Conservation (phyloP, 2,888 invertebrate species). For the Aspidiotus rigidus region DNA sequence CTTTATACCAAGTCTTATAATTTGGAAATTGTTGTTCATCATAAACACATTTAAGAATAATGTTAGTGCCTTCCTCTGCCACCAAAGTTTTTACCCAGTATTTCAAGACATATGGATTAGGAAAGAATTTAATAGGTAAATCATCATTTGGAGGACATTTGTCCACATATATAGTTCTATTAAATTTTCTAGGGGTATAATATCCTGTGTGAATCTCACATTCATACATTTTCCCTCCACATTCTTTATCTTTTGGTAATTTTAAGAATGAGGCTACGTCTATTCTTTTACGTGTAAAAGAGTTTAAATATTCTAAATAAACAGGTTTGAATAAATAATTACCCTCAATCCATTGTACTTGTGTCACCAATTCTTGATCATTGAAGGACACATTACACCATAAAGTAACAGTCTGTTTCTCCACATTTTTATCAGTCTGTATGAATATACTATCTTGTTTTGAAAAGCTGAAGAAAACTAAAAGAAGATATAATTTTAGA, state of each 20-base stretch:
- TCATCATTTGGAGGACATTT: neutral
- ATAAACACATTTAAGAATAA: constrained; percentile 2
- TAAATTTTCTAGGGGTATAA: neutral
- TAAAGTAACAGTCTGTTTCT: constrained; percentile 16
- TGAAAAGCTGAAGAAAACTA: neutral
- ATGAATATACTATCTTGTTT: constrained; percentile 15
- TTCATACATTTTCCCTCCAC: constrained; percentile 3
- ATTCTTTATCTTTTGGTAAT: constrained; percentile 8
- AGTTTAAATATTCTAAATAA: constrained; percentile 12
- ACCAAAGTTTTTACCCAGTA: neutral
- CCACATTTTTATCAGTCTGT: constrained; percentile 17
- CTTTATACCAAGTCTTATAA: constrained; percentile 3
- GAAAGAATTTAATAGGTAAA: neutral
- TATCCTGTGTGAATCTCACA: constrained; percentile 7
- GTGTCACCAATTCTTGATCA: constrained; percentile 10
- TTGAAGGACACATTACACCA: constrained; percentile 20
- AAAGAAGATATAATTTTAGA: neutral
- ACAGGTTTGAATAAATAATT: constrained; percentile 4
- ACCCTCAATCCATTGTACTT: constrained; percentile 16
- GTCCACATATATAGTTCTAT: neutral
- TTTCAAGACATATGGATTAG: neutral
- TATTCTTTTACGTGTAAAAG: constrained; percentile 11
- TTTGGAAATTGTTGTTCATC: neutral
- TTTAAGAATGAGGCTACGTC: constrained; percentile 12
- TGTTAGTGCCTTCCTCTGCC: neutral